Evolutionary conservation across 1,140 invertebrate species (phyloP).

Genomic region (Helicoverpa armigera): DNA sequence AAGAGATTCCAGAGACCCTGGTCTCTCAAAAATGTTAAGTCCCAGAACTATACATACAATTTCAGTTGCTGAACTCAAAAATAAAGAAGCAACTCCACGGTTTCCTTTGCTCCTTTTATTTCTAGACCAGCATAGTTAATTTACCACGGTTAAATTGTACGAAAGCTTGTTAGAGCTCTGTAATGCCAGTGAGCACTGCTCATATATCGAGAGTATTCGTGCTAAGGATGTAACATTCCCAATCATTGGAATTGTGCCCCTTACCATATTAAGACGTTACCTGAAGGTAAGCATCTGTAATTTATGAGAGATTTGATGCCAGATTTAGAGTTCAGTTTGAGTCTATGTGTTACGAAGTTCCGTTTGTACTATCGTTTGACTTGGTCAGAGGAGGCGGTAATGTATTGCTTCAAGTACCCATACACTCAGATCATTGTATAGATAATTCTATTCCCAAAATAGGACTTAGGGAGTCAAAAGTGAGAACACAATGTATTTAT

Average conservation of each 20-base stretch:
- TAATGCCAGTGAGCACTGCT: slow-evolving; percentile 20
- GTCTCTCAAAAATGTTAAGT: no score
- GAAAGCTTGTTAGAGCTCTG: slow-evolving; percentile 31
- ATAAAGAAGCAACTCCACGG: background rate
- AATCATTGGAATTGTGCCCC: slow-evolving; percentile 41
- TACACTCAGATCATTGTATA: background rate
- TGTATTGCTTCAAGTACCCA: no score
- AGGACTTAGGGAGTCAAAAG: background rate
- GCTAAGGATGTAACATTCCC: slow-evolving; percentile 38
- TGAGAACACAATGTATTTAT: background rate
- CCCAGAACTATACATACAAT: no score
- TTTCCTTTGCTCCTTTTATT: slow-evolving; percentile 1
- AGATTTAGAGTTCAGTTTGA: slow-evolving; percentile 6
- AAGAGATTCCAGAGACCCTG: background rate
- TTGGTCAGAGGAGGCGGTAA: no score
- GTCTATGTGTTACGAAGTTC: background rate
- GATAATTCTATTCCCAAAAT: background rate
- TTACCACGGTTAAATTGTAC: slow-evolving; percentile 30
- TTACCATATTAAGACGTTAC: slow-evolving; percentile 45
- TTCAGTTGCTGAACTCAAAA: background rate
- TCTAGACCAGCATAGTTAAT: slow-evolving; percentile 33
- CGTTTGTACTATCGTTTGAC: background rate
- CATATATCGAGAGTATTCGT: slow-evolving; percentile 39
- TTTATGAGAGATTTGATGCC: slow-evolving; percentile 33
- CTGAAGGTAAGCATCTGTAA: slow-evolving; percentile 11